These are phyloP conservation scores for Amphiduros pacificus DNA, from an alignment of 2,888 invertebrate species.

Conservation along the genomic window DNA sequence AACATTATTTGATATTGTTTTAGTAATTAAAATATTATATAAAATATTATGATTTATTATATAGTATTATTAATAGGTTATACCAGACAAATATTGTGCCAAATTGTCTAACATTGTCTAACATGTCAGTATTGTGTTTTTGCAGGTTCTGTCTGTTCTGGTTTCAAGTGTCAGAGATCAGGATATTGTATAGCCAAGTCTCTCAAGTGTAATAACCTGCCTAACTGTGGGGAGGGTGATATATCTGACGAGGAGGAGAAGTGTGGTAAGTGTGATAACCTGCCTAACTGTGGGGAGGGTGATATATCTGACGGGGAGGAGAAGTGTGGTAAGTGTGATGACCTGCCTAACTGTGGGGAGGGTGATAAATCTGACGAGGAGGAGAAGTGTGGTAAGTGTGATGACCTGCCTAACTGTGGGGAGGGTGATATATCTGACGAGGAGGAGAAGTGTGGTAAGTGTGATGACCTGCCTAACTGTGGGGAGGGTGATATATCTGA, in stretches of 20 bases:
- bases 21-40: no score
- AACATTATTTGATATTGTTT: no score
- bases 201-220: slow-evolving; percentile 75
- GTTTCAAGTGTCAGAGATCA: slow-evolving; percentile 22
- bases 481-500: slow-evolving; percentile 76
- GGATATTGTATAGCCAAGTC: slow-evolving; percentile 79
- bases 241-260: slow-evolving; percentile 68
- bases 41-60: no score
- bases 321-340: slow-evolving; percentile 68
- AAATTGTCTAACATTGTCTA: no score
- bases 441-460: slow-evolving; percentile 10
- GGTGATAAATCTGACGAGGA: slow-evolving; percentile 73
- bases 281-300: slow-evolving; percentile 82
- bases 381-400: slow-evolving; percentile 66
- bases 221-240: slow-evolving; percentile 83
- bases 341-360: slow-evolving; percentile 82
- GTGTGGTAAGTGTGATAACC: slow-evolving; percentile 53
- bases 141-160: background rate
- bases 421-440: slow-evolving; percentile 75
- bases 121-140: no score
- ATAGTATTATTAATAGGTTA: no score
- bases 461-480: slow-evolving; percentile 82
- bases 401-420: slow-evolving; percentile 83
- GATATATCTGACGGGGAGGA: slow-evolving; percentile 72
- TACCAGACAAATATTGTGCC: no score